Conservation (phyloP, 2,888 invertebrate genomes). For the Amiota communis region DNA sequence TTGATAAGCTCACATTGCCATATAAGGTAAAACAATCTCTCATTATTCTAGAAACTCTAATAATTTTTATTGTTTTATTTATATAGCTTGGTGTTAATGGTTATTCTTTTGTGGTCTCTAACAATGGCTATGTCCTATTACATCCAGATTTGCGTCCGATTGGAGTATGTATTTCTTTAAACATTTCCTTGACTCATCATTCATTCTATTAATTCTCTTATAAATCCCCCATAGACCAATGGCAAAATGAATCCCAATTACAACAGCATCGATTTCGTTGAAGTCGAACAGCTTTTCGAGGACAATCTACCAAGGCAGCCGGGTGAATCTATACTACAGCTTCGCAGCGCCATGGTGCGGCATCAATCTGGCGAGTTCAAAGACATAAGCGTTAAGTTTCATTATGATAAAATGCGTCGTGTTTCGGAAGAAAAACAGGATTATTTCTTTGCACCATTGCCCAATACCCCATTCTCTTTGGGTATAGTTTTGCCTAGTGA, state of each 20-base stretch:
- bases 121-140: slow-evolving; percentile 94
- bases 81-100: slow-evolving; percentile 93
- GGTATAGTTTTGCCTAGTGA: slow-evolving; percentile 87
- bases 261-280: slow-evolving; percentile 95
- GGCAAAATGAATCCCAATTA: slow-evolving; percentile 86
- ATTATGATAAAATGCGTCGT: slow-evolving; percentile 89
- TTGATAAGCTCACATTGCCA: slow-evolving; percentile 90
- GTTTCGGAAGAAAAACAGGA: slow-evolving; percentile 85
- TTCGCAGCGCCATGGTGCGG: slow-evolving; percentile 81
- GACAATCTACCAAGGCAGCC: slow-evolving; percentile 80
- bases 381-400: slow-evolving; percentile 83
- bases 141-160: slow-evolving; percentile 93
- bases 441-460: slow-evolving; percentile 87
- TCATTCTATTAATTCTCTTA: slow-evolving; percentile 2
- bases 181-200: neutral
- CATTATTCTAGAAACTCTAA: too few relatives aligned
- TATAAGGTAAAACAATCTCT: slow-evolving; percentile 79
- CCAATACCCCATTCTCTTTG: slow-evolving; percentile 90
- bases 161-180: slow-evolving; percentile 78
- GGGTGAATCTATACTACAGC: slow-evolving; percentile 75
- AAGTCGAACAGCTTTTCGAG: slow-evolving; percentile 90
- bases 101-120: slow-evolving; percentile 96
- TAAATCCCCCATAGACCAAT: slow-evolving; percentile 50
- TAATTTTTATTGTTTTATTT: slow-evolving; percentile 22
- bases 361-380: slow-evolving; percentile 79